Base-by-base conservation (phyloP, 2,113 vertebrate species). In the Cyphomyrus discorhynchus region DNA sequence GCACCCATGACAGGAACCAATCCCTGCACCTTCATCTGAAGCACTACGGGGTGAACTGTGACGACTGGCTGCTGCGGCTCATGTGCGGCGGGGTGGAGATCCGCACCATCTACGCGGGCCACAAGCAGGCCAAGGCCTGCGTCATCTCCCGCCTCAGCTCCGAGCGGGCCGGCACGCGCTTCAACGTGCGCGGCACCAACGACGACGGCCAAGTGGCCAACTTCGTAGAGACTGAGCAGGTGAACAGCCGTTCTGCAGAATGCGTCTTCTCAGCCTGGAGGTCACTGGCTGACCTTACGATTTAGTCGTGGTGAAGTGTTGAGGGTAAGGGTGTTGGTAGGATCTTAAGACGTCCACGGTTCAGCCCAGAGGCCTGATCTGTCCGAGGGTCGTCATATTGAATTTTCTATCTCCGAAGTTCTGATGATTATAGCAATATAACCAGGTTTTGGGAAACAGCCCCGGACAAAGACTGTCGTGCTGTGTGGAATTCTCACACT, bases 171-270 rank as follows among this genome's bases (percentile, higher is more conserved):
- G 98, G 98, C 90, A 99, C 98, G 0, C 95, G 98, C 39, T 99
- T 99, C 91, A 99, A 99, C 0, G 98, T 99, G 10, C 95, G 98
- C n/a, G 98, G 98, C 90, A 97, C 98, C 58, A 99, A 99, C 0
- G 98, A 99, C 47, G 97, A 99, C 0, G 98, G 98, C 10, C 98
- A 99, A 0, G 98, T 99, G 45, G 98, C 98, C 90, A 99, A 99
- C 93, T 99, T 99, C 93, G 98, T 99, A 82, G 98, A 99, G 94
- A 99, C 98, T 0, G 98, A 99, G 90, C 98, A 99, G 97, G 98
- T 98, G 93, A 19, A 17, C 4, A 13, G 52, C 9, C 42, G 45
- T 50, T 7, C 45, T 31, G 27, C 27, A 21, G 17, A 19, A 27
- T 49, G 86, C 10, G 52, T 56, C 35, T 56, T 39, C 4, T 27